Evolutionary conservation across 2,113 vertebrate species (phyloP).

Genomic region (Nothobranchius kuhntae): DNA sequence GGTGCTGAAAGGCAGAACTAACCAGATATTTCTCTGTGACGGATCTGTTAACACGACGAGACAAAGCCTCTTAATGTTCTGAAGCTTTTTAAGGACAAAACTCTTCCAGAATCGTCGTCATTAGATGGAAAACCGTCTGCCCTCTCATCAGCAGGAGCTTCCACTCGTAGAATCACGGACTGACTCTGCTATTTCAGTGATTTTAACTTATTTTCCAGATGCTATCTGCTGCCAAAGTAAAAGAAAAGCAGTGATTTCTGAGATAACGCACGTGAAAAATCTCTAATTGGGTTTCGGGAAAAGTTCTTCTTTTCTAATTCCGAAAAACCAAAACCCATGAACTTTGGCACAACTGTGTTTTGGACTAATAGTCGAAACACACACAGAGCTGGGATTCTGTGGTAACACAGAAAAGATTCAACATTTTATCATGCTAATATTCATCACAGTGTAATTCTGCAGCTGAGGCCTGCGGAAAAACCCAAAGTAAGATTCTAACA

Average conservation of each 20-base stretch:
- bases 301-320: too few relatives aligned
- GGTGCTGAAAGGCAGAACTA: constrained; percentile 62
- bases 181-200: neutral
- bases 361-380: too few relatives aligned
- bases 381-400: too few relatives aligned
- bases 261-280: neutral
- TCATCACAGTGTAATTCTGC: too few relatives aligned
- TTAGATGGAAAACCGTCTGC: neutral
- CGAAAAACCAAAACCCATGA: too few relatives aligned
- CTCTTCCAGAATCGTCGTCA: constrained; percentile 8
- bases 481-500: too few relatives aligned
- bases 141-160: constrained; percentile 7
- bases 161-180: neutral
- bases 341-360: too few relatives aligned
- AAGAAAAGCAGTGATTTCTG: neutral
- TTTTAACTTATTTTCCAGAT: neutral
- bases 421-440: too few relatives aligned
- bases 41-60: constrained; percentile 23
- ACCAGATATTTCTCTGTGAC: constrained; percentile 46
- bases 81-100: neutral
- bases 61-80: constrained; percentile 7
- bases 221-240: neutral
- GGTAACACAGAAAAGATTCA: too few relatives aligned
- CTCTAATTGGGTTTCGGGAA: neutral
- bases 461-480: too few relatives aligned